Evolutionary conservation across 1,140 invertebrate species (phyloP).

Genomic region (Hylaeus volcanicus): DNA sequence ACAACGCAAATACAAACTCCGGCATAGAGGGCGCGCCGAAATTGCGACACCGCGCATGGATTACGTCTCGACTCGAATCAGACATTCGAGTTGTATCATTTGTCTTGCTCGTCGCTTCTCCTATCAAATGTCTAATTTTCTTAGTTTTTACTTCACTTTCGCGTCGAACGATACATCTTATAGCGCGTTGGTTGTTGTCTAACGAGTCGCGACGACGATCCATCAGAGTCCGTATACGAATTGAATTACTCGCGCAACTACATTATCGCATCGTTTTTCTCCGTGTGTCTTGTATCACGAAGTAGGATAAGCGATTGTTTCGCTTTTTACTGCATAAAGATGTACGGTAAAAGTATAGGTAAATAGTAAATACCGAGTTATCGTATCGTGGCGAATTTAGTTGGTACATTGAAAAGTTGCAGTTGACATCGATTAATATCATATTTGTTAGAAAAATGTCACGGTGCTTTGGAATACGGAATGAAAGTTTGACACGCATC

Average conservation of each 20-base stretch:
- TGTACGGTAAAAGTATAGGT: not conserved
- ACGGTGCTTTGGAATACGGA: not conserved
- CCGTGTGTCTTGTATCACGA: not conserved
- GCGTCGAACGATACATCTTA: not conserved
- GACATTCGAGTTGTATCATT: not conserved
- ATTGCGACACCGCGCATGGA: constrained; percentile 36
- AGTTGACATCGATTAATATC: too few species aligned
- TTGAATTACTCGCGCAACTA: too few species aligned
- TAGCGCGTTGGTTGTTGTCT: not conserved
- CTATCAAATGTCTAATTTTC: not conserved
- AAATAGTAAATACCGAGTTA: too few species aligned
- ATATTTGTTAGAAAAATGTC: constrained; percentile 9
- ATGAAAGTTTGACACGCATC: constrained; percentile 56
- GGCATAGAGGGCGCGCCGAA: constrained; percentile 15
- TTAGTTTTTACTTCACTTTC: not conserved
- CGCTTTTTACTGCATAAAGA: constrained; percentile 9
- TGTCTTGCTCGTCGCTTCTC: not conserved
- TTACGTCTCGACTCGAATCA: constrained; percentile 20
- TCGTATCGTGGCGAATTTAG: too few species aligned
- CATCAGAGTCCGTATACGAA: too few species aligned
- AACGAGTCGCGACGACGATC: constrained; percentile 10
- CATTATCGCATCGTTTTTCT: not conserved
- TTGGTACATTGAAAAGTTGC: too few species aligned
- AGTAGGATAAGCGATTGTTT: constrained; percentile 8
- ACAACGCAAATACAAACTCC: constrained; percentile 55